Base-by-base conservation (phyloP, 2,113 vertebrate genomes). In the Eublepharis macularius region DNA sequence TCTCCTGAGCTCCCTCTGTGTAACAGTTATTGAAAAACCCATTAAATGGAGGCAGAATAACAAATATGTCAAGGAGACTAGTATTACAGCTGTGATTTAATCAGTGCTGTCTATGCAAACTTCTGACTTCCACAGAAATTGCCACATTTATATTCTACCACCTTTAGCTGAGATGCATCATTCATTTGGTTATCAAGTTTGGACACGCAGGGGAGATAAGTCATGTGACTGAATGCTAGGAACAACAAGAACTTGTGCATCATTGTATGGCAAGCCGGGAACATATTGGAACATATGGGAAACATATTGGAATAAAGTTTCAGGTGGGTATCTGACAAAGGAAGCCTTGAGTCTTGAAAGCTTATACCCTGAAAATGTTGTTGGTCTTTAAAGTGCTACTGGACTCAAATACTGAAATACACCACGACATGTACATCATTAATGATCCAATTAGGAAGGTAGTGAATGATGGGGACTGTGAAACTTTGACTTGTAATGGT, bases 11-110 rank as follows among this genome's bases (percentile, higher is more conserved):
- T 63, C 51, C 6, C 10, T 60, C 51, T 83, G 32, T 75, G 72
- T 75, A 45, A 73, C n/a, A 9, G 29, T 43, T 74, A 47, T 82
- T 74, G 81, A 29, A 83, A 63, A 45, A 9, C 54, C 81, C 72
- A 74, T 83, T 83, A 74, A 83, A 63, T 83, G 70, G n/a, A 75
- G 39, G 45, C 5, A 41, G 45, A 83, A 83, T 51, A 75, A 75
- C 51, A 83, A 75, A 45, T 82, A 43, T 74, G 70, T 45, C 81
- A 75, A 63, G 70, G 45, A 14, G 39, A 63, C 8, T 21, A 49
- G 19, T 6, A 13, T 39, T 81, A 81, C 65, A 45, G 39, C 70
- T 75, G 54, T 83, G 51, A 82, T 83, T 83, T 83, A 74, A 83
- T n/a, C 26, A 45, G 60, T 45, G 36, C 39, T 83, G 19, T 47